These are phyloP conservation scores for Periparus ater DNA, from an alignment of 2,797 vertebrate genomes.

Conservation along the genomic window DNA sequence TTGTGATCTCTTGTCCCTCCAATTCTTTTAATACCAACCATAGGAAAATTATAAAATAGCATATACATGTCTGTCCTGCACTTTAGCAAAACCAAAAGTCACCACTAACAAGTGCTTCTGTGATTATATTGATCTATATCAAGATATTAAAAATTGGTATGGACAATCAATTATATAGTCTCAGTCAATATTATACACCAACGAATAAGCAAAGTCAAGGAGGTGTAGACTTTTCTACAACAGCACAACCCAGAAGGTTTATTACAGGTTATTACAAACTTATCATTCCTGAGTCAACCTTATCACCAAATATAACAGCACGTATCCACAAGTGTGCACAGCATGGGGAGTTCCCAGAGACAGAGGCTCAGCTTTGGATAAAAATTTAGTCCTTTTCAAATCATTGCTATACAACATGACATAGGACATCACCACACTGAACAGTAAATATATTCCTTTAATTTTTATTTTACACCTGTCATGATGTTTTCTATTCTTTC, in stretches of 20 bases:
- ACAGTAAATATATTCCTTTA: neutral
- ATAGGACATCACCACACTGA: neutral
- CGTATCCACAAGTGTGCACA: neutral
- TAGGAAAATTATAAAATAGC: neutral
- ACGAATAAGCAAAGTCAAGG: neutral
- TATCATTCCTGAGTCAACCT: neutral
- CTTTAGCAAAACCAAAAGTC: neutral
- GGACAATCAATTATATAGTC: neutral
- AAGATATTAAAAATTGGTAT: neutral
- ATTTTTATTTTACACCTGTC: neutral
- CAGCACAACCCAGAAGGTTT: neutral
- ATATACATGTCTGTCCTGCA: accelerated
- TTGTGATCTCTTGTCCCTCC: neutral
- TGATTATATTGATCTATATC: neutral
- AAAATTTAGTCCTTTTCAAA: neutral
- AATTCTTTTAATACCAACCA: neutral
- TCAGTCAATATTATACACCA: neutral
- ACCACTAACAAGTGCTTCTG: neutral
- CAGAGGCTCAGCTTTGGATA: neutral
- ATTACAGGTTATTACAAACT: neutral
- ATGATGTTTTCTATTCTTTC: neutral
- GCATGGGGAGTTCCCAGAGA: neutral
- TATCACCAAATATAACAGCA: neutral
- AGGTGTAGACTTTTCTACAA: neutral
- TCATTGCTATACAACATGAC: accelerated